Base-by-base conservation (phyloP, 2,888 invertebrate genomes). In the Heliconius ethilla region DNA sequence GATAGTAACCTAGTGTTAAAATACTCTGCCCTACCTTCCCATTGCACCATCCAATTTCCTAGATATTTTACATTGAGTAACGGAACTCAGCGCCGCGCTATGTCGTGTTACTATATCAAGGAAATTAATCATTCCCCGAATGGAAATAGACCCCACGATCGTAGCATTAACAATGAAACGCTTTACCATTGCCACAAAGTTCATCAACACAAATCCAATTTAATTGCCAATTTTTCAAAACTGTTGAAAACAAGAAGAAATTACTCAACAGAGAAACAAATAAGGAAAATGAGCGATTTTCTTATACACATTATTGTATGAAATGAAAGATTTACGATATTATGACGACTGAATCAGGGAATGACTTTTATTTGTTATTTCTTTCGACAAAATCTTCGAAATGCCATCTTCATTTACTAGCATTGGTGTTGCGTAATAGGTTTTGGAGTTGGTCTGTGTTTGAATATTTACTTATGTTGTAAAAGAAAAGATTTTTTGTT, bases 271-370 rank as follows among this genome's bases (percentile, higher is more conserved):
- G 63, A 62, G 40, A 75, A 62, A 25, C 70, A 70, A 74, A 78
- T 75, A 75, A 75, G 75, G 75, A 78, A 78, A 78, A 78, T 62
- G 69, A 70, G 55, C 78, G 70, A 78, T 70, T 75, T 78, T 78
- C 70, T 25, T 75, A 63, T 59, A 70, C 22, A 25, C 74, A 78
- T 40, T 75, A 63, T 70, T 63, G 27, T 55, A 25, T 62, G 70
- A 45, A 63, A 78, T 45, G 75, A 45, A 65, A 78, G 75, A 78
- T 78, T 75, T 75, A 78, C 70, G 78, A 75, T 70, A 75, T 78
- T 78, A 75, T 75, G 70, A 75, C 65, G 37, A 75, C 73, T 75
- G 65, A 78, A 75, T 70, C 78, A 78, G 75, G 33, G 70, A 45
- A 63, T 74, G 74, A 74, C 18, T 63, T 74, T 45, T 45, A 27